Evolutionary conservation across 1,140 invertebrate genomes (phyloP).

Genomic region (Cotesia typhae): DNA sequence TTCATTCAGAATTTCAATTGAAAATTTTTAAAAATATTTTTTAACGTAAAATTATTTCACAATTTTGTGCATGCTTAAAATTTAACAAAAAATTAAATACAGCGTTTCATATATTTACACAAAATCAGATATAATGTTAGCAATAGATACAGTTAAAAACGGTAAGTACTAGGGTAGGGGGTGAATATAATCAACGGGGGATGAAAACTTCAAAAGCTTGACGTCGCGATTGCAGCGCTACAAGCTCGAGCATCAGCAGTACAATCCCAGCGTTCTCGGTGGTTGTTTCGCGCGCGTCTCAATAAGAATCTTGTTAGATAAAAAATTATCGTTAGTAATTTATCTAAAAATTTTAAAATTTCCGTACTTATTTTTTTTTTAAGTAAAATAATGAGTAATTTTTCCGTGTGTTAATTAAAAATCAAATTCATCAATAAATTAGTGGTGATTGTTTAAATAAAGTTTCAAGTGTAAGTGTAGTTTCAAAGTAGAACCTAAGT

Average conservation of each 20-base stretch:
- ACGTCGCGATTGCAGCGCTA: constrained; percentile 59
- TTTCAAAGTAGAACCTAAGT: neutral
- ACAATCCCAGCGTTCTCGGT: constrained; percentile 60
- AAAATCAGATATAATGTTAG: neutral
- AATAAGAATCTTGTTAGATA: neutral
- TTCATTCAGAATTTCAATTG: no score
- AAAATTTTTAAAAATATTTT: no score
- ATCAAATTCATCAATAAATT: no score
- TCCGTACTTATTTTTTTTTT: neutral
- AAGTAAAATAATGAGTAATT: neutral
- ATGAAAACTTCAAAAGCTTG: constrained; percentile 49
- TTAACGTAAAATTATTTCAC: no score
- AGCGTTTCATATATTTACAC: no score
- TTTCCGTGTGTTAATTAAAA: no score
- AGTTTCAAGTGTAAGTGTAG: constrained; percentile 9
- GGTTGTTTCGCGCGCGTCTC: constrained; percentile 57
- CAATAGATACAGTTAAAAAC: neutral
- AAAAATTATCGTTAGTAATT: neutral
- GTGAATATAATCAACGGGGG: constrained; percentile 7
- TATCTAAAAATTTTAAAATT: constrained; percentile 1
- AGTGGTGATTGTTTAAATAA: neutral
- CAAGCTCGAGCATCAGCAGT: constrained; percentile 56
- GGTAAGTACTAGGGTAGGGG: no score
- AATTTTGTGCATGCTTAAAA: no score
- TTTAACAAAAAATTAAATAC: no score